A percentile compares a stretch with the other conserved stretches of the same genome.
Evolutionary conservation across 2,888 invertebrate genomes (phyloP).

Genomic region (Chromoteleia sp.): DNA sequence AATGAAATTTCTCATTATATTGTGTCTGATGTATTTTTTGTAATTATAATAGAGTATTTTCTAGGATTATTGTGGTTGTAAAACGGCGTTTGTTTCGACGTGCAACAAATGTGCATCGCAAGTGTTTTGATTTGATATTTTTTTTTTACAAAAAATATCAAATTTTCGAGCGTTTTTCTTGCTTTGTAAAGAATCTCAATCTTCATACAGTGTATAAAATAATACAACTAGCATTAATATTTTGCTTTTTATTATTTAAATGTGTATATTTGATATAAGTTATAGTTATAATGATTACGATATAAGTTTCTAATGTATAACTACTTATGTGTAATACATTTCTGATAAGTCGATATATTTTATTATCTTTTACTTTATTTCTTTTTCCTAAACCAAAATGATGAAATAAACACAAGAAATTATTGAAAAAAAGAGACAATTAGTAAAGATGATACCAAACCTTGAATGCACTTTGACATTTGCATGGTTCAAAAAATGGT

Average conservation of each 20-base stretch:
- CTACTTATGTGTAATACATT: constrained; percentile 15
- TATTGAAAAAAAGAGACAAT: too few relatives aligned
- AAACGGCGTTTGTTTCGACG: constrained; percentile 5
- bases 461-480: too few relatives aligned
- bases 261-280: constrained; percentile 22
- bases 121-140: constrained; percentile 8
- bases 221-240: not conserved
- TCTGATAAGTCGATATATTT: too few relatives aligned
- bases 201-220: not conserved
- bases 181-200: constrained; percentile 5
- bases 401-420: too few relatives aligned
- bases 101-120: constrained; percentile 3
- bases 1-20: not conserved
- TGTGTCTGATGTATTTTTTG: not conserved
- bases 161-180: not conserved
- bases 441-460: too few relatives aligned
- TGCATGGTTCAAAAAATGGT: too few relatives aligned
- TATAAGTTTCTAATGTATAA: not conserved
- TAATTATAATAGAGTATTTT: constrained; percentile 4
- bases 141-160: not conserved
- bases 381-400: too few relatives aligned
- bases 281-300: not conserved
- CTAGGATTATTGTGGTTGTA: constrained; percentile 3
- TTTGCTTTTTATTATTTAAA: constrained; percentile 15
- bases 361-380: too few relatives aligned